A percentile compares a stretch with the other conserved stretches of the same genome.
Conservation (phyloP, 1,140 invertebrate species). For the Magallana gigas region DNA sequence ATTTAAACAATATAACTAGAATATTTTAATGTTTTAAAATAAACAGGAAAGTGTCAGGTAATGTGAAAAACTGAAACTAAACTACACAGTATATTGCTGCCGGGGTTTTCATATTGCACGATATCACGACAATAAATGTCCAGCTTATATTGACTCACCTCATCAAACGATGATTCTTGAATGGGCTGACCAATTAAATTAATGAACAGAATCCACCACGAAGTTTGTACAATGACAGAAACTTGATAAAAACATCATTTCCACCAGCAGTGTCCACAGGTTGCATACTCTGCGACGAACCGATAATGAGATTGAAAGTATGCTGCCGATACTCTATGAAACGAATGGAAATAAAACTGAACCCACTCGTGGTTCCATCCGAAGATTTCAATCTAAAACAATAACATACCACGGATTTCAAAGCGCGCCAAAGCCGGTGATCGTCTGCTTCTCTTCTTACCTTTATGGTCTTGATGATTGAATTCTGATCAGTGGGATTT, state of each 20-base stretch:
- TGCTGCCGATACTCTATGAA: neutral
- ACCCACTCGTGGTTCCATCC: neutral
- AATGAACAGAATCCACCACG: neutral
- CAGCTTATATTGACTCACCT: slow-evolving; percentile 4
- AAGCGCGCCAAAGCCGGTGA: slow-evolving; percentile 7
- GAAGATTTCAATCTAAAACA: slow-evolving; percentile 34
- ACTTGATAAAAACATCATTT: neutral
- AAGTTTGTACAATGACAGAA: neutral
- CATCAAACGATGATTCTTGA: neutral
- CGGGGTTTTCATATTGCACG: too few species aligned
- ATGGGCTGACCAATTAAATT: neutral
- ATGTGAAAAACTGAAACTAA: too few species aligned
- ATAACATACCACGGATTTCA: slow-evolving; percentile 7
- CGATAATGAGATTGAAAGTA: slow-evolving; percentile 27
- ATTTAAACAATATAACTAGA: too few species aligned
- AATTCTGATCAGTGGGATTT: slow-evolving; percentile 26
- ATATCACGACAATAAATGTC: neutral
- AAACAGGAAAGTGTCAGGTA: too few species aligned
- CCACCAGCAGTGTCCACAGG: neutral
- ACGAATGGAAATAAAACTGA: slow-evolving; percentile 8
- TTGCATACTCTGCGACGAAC: neutral
- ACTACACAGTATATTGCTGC: too few species aligned
- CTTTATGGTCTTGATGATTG: slow-evolving; percentile 25
- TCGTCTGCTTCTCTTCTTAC: slow-evolving; percentile 25
- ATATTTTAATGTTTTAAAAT: too few species aligned